These are phyloP conservation scores for Clarias gariepinus DNA, from an alignment of 2,113 vertebrate genomes.

Conservation along the genomic window DNA sequence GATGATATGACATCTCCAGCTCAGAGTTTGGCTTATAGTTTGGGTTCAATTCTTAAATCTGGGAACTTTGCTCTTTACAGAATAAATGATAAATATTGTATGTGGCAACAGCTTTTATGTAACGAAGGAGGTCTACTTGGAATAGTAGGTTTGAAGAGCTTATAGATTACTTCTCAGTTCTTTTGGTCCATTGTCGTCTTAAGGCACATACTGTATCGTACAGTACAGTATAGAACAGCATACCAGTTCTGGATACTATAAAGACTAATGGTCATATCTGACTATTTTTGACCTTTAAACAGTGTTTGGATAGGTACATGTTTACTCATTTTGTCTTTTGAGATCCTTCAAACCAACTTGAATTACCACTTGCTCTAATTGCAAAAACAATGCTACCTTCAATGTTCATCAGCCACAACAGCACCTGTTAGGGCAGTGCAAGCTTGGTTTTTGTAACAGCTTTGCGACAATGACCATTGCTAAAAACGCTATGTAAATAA, in stretches of 20 bases:
- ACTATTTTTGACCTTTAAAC: not conserved
- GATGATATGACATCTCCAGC: constrained; percentile 3
- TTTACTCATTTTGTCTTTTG: not conserved
- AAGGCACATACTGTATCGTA: not conserved
- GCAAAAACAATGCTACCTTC: too few species aligned
- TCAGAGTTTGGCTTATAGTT: constrained; percentile 28
- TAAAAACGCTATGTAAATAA: too few species aligned
- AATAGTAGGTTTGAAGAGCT: not conserved
- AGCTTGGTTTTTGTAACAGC: too few species aligned
- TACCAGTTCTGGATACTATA: not conserved
- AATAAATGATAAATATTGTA: not conserved
- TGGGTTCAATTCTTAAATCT: not conserved
- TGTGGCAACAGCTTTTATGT: not conserved
- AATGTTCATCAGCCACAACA: too few species aligned
- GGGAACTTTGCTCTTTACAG: not conserved
- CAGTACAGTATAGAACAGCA: too few species aligned
- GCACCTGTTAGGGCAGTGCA: too few species aligned
- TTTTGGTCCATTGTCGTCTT: not conserved
- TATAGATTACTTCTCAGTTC: not conserved
- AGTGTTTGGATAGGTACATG: not conserved
- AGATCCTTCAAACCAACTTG: not conserved
- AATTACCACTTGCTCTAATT: too few species aligned
- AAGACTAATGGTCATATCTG: not conserved
- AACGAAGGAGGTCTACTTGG: not conserved
- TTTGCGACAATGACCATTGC: too few species aligned